These are phyloP conservation scores for Leptonema lineaticorne DNA, from an alignment of 1,140 invertebrate species.

Conservation along the genomic window DNA sequence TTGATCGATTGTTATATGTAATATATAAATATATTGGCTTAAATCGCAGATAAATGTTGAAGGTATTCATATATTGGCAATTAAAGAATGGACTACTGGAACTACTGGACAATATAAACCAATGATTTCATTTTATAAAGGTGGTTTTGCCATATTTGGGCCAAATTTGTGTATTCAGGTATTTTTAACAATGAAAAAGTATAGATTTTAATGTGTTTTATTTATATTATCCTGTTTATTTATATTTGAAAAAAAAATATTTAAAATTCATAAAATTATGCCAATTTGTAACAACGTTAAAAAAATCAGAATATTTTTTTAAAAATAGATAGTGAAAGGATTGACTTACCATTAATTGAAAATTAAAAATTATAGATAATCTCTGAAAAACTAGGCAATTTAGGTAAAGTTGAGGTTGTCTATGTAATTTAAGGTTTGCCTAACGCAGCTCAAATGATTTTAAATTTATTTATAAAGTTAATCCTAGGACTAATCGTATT, in stretches of 20 bases:
- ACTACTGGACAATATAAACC: slow-evolving; percentile 41
- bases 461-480: too few species aligned
- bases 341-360: too few species aligned
- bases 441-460: too few species aligned
- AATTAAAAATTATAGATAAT: too few species aligned
- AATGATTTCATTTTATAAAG: slow-evolving; percentile 47
- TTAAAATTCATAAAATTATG: not conserved
- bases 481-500: too few species aligned
- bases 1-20: not conserved
- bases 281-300: too few species aligned
- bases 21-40: not conserved
- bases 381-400: too few species aligned
- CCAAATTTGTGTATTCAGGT: slow-evolving; percentile 48
- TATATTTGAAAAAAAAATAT: not conserved
- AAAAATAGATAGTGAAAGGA: too few species aligned
- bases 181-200: slow-evolving; percentile 1
- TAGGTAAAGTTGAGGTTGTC: too few species aligned
- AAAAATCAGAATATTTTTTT: too few species aligned
- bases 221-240: not conserved
- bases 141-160: slow-evolving; percentile 51
- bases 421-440: too few species aligned
- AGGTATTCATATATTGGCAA: slow-evolving; percentile 47
- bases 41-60: slow-evolving; percentile 46
- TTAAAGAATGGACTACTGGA: slow-evolving; percentile 47
- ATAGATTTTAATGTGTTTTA: too few species aligned